These are phyloP conservation scores for Gorsachius magnificus DNA, from an alignment of 2,797 vertebrate species.

Conservation along the genomic window DNA sequence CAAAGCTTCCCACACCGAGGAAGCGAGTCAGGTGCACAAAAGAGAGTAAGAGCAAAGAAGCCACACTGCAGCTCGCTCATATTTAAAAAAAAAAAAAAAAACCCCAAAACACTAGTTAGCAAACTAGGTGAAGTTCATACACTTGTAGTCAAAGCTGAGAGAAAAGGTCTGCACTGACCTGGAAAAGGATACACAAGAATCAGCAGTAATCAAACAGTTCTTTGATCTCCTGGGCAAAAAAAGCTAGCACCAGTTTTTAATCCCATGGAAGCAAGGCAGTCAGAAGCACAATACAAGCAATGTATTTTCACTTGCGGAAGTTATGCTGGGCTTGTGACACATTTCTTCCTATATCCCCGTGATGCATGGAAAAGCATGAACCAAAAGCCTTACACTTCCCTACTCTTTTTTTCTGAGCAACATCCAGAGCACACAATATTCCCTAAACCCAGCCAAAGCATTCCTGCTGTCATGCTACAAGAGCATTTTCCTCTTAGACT, in stretches of 20 bases:
- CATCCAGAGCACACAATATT: neutral
- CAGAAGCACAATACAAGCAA: neutral
- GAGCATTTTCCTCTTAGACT: neutral
- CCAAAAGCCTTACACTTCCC: neutral
- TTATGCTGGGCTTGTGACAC: neutral
- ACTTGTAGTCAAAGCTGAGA: neutral
- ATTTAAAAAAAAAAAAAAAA: neutral
- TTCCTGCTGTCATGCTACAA: neutral
- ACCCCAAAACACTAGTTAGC: neutral
- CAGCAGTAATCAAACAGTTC: neutral
- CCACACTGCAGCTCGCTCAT: neutral
- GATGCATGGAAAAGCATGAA: neutral
- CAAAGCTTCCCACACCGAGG: neutral
- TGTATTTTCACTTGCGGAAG: neutral
- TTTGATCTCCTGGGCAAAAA: neutral
- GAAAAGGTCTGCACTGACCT: neutral
- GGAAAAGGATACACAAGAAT: neutral
- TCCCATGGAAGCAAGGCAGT: neutral
- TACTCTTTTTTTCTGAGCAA: neutral
- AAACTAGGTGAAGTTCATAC: neutral
- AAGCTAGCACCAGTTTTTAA: neutral
- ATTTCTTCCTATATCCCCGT: neutral
- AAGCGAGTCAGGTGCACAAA: neutral
- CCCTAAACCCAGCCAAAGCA: neutral
- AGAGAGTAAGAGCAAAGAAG: neutral